These are phyloP conservation scores for Aulostomus chinensis DNA, from an alignment of 2,797 vertebrate species.

Conservation along the genomic window DNA sequence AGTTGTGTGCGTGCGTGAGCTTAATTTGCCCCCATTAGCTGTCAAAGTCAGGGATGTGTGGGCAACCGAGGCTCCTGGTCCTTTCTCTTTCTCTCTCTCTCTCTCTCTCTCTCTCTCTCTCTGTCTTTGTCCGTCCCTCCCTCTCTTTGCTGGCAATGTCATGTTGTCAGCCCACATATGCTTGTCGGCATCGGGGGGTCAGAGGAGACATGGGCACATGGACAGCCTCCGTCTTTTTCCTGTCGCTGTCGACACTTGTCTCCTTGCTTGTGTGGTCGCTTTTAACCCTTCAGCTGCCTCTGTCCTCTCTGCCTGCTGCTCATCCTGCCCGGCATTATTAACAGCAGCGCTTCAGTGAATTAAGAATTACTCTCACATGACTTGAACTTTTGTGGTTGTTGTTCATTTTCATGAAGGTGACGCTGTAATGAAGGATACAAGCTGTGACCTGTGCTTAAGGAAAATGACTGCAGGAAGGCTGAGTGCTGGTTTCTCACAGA, in stretches of 20 bases:
- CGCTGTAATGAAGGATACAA: no score
- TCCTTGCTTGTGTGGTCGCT: slow-evolving; percentile 42
- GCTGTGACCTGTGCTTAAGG: no score
- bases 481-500: no score
- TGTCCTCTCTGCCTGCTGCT: slow-evolving; percentile 10
- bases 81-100: slow-evolving; percentile 19
- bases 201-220: slow-evolving; percentile 62
- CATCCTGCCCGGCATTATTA: slow-evolving; percentile 10
- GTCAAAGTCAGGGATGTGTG: slow-evolving; percentile 77
- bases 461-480: no score
- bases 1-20: slow-evolving; percentile 70
- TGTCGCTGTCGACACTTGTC: slow-evolving; percentile 71
- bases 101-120: slow-evolving; percentile 15
- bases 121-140: slow-evolving; percentile 23
- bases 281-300: slow-evolving; percentile 55
- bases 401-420: no score
- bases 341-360: slow-evolving; percentile 18
- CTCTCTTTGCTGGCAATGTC: slow-evolving; percentile 77
- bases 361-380: slow-evolving; percentile 7
- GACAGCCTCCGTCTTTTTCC: slow-evolving; percentile 81
- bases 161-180: slow-evolving; percentile 87
- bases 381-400: slow-evolving; percentile 6
- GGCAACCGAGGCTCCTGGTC: slow-evolving; percentile 55
- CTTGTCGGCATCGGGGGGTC: slow-evolving; percentile 60
- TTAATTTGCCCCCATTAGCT: slow-evolving; percentile 81